phyloP scores from a whole-genome alignment of 2,888 invertebrate genomes.

The Tipula confusa region DNA sequence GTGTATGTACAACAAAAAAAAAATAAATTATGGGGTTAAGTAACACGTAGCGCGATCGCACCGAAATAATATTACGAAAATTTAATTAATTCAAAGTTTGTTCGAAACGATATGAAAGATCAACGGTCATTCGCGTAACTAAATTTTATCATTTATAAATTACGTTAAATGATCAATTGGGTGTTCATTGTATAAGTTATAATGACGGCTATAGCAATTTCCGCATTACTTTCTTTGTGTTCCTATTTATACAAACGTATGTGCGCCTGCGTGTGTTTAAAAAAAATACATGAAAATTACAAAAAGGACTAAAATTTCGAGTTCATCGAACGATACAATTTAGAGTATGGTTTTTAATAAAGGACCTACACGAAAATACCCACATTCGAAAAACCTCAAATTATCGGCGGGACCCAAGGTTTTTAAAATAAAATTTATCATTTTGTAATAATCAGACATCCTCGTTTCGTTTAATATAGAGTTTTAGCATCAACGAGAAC shows the following conservation, averaged over 20 bases:
- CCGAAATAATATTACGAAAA: neutral
- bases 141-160: neutral
- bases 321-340: neutral
- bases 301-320: too few relatives aligned
- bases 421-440: neutral
- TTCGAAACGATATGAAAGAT: too few relatives aligned
- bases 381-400: neutral
- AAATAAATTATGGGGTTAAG: neutral
- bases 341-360: neutral
- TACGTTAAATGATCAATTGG: neutral
- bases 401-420: neutral
- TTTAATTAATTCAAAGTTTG: neutral
- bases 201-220: too few relatives aligned
- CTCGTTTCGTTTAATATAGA: neutral
- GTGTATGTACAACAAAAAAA: too few relatives aligned
- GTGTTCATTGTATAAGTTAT: too few relatives aligned
- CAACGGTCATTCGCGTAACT: neutral
- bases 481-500: neutral
- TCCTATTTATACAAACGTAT: too few relatives aligned
- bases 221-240: too few relatives aligned
- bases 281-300: too few relatives aligned
- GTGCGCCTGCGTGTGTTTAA: too few relatives aligned
- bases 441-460: neutral
- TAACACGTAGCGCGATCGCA: neutral
- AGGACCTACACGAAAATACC: neutral